Percentiles rank a stretch among this genome's conserved stretches.
Evolutionary conservation across 2,888 invertebrate genomes (phyloP).

Genomic region (Spilarctia lutea): DNA sequence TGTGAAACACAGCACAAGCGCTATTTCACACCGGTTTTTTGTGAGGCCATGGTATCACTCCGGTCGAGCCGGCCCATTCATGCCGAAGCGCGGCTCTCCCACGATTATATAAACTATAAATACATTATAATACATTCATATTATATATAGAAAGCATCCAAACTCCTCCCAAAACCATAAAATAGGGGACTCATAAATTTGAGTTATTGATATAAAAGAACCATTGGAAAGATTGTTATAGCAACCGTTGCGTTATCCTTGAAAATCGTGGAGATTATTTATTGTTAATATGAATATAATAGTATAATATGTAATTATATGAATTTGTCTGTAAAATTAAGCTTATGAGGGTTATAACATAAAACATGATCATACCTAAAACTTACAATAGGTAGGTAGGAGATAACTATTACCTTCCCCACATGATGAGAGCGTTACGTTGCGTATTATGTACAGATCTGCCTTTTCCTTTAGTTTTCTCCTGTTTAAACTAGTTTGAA

Average conservation of each 20-base stretch:
- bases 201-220: too few species aligned
- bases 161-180: too few species aligned
- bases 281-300: not conserved
- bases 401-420: not conserved
- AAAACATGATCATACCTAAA: not conserved
- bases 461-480: not conserved
- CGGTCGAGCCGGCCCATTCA: too few species aligned
- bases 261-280: not conserved
- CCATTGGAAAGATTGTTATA: slow-evolving; percentile 18
- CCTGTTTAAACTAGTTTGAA: not conserved
- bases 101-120: too few species aligned
- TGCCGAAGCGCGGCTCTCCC: too few species aligned
- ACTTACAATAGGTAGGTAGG: not conserved
- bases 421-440: not conserved
- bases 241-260: slow-evolving; percentile 7
- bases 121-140: too few species aligned
- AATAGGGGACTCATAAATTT: too few species aligned
- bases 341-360: not conserved
- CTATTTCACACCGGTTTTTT: too few species aligned
- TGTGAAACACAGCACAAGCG: too few species aligned
- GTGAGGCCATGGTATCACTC: too few species aligned
- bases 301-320: not conserved
- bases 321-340: not conserved
- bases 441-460: not conserved
- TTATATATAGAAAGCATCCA: too few species aligned